Percentiles rank a stretch among this genome's conserved stretches.
Conservation (phyloP, 2,888 invertebrate species). For the Trimorus sp. region DNA sequence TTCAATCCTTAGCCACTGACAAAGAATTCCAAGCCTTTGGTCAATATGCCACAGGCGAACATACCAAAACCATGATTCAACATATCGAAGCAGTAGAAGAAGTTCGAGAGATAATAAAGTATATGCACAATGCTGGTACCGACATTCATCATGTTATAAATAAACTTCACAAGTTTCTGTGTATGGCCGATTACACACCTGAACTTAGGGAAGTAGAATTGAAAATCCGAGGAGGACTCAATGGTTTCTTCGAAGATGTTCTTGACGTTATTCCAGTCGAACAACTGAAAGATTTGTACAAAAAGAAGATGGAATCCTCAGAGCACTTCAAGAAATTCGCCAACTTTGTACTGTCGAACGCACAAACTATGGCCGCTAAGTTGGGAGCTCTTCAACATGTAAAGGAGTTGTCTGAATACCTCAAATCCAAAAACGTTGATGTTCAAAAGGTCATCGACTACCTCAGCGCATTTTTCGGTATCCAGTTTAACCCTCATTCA, state of each 20-base stretch:
- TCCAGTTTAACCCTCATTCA: slow-evolving; percentile 35
- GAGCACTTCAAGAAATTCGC: slow-evolving; percentile 71
- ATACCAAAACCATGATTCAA: slow-evolving; percentile 68
- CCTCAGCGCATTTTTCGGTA: slow-evolving; percentile 6
- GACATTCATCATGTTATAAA: slow-evolving; percentile 63
- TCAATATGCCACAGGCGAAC: slow-evolving; percentile 65
- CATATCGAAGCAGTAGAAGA: slow-evolving; percentile 72
- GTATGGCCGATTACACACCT: slow-evolving; percentile 15
- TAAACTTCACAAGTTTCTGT: slow-evolving; percentile 27
- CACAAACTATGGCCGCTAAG: slow-evolving; percentile 67
- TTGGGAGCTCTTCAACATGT: slow-evolving; percentile 42
- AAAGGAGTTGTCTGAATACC: neutral
- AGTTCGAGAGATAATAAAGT: slow-evolving; percentile 57
- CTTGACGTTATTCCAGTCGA: slow-evolving; percentile 31
- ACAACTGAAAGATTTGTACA: slow-evolving; percentile 68
- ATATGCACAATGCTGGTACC: slow-evolving; percentile 57
- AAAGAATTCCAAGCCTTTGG: slow-evolving; percentile 70
- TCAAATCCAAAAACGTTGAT: slow-evolving; percentile 68
- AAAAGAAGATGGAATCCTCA: slow-evolving; percentile 73
- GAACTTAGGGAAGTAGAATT: neutral
- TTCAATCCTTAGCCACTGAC: slow-evolving; percentile 70
- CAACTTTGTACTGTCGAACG: slow-evolving; percentile 67
- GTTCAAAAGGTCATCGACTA: slow-evolving; percentile 48
- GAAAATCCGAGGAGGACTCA: slow-evolving; percentile 21
- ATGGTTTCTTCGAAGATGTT: slow-evolving; percentile 40